Conservation (phyloP, 1,140 invertebrate genomes). For the Bombus turneri region DNA sequence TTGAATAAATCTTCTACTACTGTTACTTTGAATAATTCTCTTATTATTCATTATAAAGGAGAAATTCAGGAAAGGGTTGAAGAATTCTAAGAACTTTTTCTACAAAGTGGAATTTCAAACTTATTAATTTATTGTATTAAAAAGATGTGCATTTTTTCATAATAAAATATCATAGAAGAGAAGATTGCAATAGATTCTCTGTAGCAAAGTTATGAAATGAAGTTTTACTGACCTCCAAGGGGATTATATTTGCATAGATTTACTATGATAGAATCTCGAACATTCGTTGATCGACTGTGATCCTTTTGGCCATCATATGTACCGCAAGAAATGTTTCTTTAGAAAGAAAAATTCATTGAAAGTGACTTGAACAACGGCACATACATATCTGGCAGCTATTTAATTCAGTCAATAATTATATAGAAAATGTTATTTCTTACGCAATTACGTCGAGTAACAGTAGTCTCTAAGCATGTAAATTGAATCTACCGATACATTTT, state of each 20-base stretch:
- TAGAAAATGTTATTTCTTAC: neutral
- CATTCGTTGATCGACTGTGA: neutral
- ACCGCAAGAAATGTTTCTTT: neutral
- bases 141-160: neutral
- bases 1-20: neutral
- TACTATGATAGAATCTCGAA: neutral
- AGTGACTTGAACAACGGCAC: neutral
- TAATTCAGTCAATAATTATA: neutral
- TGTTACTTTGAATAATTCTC: neutral
- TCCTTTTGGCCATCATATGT: neutral
- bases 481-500: too few relatives aligned
- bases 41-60: neutral
- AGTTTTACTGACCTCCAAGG: neutral
- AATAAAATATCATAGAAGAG: neutral
- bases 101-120: neutral
- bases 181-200: neutral
- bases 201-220: neutral
- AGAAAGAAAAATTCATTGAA: neutral
- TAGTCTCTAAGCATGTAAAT: too few relatives aligned
- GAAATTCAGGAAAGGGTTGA: neutral
- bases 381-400: neutral
- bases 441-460: too few relatives aligned
- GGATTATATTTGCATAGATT: conserved; percentile 2
- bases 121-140: neutral
- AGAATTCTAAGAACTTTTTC: neutral